Evolutionary conservation across 2,888 invertebrate genomes (phyloP), one percentile per base, ranked within the genome.

Genomic region (Cremastinae sp.): DNA sequence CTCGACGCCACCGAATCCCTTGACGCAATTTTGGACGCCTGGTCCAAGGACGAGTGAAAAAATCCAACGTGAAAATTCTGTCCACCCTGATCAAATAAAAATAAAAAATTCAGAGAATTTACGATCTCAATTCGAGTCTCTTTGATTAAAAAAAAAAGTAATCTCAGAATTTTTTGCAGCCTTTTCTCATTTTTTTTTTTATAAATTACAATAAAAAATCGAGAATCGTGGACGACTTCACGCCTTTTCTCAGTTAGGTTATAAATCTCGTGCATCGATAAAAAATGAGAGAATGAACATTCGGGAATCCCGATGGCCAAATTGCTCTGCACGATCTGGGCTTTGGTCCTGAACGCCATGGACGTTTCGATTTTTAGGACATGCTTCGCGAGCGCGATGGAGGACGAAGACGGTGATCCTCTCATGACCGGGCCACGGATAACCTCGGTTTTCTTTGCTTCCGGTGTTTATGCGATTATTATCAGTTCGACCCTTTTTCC

Each of bases 1-100:
- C 65, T 90, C 45, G 90, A 90, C 34, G 90, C 90, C 0, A 90
- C 90, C 0, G 90, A 90, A 76, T 85, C 86, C 0, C 75, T 90
- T 36, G 89, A 89, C 53, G 83, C 86, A 0, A 83, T 90, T 34
- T 75, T 87, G n/a, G 89, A 89, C 16, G 79, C 81, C 53, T 84
- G 88, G 85, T 78, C 82, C 81, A 87, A 87, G 84, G 84, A 87
- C 83, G 16, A 65, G 54, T 34, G 51, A 51, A 9, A 28, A 58
- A 45, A 51, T 22, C 51, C 20, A 10, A 18, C 20, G 28, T 3
- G 2, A 28, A 28, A 28, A 28, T 28, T 28, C 5, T 28, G 28
- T 28, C 5, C 2, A 3, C 28, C 5, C 5, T 5, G 2, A 5
- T 28, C 28, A 5, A 56, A 56, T 45, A 56, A 56, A 28, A 28